These are phyloP conservation scores for Numenius arquata DNA, from an alignment of 2,113 vertebrate genomes.

Conservation along the genomic window DNA sequence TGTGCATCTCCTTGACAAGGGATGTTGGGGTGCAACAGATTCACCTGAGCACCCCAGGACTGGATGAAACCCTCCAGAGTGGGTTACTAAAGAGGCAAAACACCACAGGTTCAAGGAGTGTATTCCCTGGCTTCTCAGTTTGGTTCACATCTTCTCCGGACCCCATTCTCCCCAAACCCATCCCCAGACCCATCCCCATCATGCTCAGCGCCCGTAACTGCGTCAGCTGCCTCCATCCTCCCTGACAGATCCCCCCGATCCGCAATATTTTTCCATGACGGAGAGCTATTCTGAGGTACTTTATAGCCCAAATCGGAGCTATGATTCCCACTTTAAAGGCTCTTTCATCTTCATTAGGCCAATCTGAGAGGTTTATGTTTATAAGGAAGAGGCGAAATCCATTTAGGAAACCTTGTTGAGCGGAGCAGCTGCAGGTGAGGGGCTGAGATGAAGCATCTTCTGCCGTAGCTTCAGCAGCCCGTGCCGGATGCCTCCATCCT, in stretches of 20 bases:
- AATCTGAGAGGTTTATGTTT: background rate
- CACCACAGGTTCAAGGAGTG: background rate
- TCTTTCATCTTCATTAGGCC: background rate
- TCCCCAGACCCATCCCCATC: background rate
- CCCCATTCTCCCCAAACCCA: background rate
- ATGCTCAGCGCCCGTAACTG: background rate
- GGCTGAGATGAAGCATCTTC: background rate
- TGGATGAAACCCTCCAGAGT: background rate
- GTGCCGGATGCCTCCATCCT: accelerated
- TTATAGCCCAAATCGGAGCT: background rate
- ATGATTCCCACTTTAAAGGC: constrained; percentile 19
- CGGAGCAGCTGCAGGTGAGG: background rate
- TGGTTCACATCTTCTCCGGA: background rate
- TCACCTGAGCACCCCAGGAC: background rate
- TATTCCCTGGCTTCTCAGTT: background rate
- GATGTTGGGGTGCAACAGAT: background rate
- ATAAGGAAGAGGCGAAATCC: background rate
- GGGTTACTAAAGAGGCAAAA: background rate
- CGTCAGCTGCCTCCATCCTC: background rate
- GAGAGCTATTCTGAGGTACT: constrained; percentile 13
- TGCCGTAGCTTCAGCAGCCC: background rate
- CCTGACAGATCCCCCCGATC: background rate
- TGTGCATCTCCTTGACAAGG: background rate
- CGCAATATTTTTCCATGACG: background rate
- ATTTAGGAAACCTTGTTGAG: background rate